Percentiles rank a stretch among this genome's conserved stretches.
Evolutionary conservation across 2,797 vertebrate genomes (phyloP).

Genomic region (Linurgus olivaceus): DNA sequence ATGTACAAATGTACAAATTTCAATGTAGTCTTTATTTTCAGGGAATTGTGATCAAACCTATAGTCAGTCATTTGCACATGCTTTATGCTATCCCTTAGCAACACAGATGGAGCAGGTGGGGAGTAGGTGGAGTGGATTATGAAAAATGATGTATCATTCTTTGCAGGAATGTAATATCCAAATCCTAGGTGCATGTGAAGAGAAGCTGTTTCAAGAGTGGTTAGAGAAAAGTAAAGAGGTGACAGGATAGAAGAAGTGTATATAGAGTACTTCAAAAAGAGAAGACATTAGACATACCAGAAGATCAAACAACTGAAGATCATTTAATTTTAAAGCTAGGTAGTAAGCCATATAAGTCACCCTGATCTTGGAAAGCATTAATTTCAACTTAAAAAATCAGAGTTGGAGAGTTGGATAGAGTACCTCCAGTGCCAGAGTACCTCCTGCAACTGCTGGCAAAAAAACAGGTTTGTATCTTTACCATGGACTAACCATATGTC

Average conservation of each 20-base stretch:
- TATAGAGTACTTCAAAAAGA: not conserved
- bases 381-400: not conserved
- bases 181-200: not conserved
- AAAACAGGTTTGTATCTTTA: not conserved
- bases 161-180: not conserved
- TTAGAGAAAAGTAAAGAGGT: not conserved
- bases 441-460: not conserved
- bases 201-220: not conserved
- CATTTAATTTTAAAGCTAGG: not conserved
- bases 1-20: not conserved
- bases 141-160: slow-evolving; percentile 47
- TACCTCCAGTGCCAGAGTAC: not conserved
- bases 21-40: not conserved
- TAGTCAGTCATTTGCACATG: slow-evolving; percentile 32
- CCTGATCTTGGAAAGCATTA: not conserved
- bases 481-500: not conserved
- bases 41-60: not conserved
- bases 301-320: not conserved
- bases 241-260: accelerated
- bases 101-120: slow-evolving; percentile 62
- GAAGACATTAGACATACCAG: not conserved
- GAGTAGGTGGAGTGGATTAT: slow-evolving; percentile 53
- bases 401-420: not conserved
- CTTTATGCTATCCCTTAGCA: slow-evolving; percentile 47
- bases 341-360: not conserved